Evolutionary conservation across 2,113 vertebrate species (phyloP).

Genomic region (Hipposideros armiger): DNA sequence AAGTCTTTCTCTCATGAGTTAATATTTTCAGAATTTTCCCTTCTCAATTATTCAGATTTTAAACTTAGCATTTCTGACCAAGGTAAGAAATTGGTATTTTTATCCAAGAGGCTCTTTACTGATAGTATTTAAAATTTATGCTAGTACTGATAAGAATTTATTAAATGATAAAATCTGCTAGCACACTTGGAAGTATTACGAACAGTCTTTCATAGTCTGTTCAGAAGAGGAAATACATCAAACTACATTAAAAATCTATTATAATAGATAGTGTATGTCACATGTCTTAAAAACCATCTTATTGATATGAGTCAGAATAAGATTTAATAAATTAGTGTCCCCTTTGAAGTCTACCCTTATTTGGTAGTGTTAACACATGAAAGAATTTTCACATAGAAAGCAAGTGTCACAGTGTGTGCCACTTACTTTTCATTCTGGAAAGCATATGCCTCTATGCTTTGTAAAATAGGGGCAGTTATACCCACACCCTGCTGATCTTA

Average conservation of each 20-base stretch:
- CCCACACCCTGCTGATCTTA: background rate
- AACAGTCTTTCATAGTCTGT: background rate
- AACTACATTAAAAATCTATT: slow-evolving; percentile 7
- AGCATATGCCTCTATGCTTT: background rate
- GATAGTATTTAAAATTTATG: background rate
- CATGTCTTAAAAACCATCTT: background rate
- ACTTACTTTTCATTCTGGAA: background rate
- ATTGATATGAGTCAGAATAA: background rate
- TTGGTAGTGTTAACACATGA: background rate
- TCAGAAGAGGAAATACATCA: background rate
- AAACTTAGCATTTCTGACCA: slow-evolving; percentile 19
- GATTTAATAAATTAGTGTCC: background rate
- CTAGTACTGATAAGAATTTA: background rate
- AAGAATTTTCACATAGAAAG: background rate
- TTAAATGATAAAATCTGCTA: background rate
- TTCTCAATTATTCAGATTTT: background rate
- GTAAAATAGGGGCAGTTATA: background rate
- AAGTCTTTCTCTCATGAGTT: background rate
- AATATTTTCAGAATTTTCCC: background rate
- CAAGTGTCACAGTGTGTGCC: background rate
- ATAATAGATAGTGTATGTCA: background rate
- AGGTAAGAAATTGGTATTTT: background rate
- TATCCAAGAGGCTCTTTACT: background rate
- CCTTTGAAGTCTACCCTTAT: background rate
- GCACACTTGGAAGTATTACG: background rate